These are phyloP conservation scores for Drosophila bocqueti DNA, from an alignment of 1,140 invertebrate genomes.

Conservation along the genomic window DNA sequence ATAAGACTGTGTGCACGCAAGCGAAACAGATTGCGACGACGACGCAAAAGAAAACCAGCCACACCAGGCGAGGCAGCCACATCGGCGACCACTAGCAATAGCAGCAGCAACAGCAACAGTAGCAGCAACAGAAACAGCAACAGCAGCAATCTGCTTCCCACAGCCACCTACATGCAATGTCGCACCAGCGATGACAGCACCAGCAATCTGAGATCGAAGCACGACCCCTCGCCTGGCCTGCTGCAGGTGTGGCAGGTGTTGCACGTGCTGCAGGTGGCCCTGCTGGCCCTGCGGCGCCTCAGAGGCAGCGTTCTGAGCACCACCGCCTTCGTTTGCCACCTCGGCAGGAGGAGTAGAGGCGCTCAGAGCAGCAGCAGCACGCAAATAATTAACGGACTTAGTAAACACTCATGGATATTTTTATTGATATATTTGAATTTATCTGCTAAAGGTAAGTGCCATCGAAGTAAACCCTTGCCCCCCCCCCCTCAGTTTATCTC, in stretches of 20 bases:
- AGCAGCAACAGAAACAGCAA: slow-evolving; percentile 52
- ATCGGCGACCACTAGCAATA: slow-evolving; percentile 52
- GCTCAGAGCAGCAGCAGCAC: slow-evolving; percentile 28
- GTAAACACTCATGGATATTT: slow-evolving; percentile 85
- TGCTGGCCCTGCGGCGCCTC: slow-evolving; percentile 27
- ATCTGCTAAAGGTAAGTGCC: slow-evolving; percentile 84
- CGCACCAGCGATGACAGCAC: slow-evolving; percentile 46
- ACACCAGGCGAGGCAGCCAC: slow-evolving; percentile 26
- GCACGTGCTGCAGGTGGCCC: slow-evolving; percentile 45
- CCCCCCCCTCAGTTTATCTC: slow-evolving; percentile 19
- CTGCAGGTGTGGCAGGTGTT: slow-evolving; percentile 64
- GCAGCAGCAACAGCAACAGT: slow-evolving; percentile 49
- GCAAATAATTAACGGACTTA: slow-evolving; percentile 78
- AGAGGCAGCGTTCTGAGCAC: slow-evolving; percentile 38
- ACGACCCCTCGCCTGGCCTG: slow-evolving; percentile 42
- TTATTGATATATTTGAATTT: slow-evolving; percentile 85
- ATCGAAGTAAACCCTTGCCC: slow-evolving; percentile 1
- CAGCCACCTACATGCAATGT: slow-evolving; percentile 58
- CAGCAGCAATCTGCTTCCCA: slow-evolving; percentile 59
- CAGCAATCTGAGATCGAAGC: slow-evolving; percentile 43
- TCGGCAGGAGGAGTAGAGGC: slow-evolving; percentile 40
- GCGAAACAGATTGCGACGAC: slow-evolving; percentile 77
- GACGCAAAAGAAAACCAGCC: slow-evolving; percentile 79
- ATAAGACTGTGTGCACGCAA: slow-evolving; percentile 84
- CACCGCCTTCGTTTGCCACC: slow-evolving; percentile 66